phyloP scores from a whole-genome alignment of 2,113 vertebrate genomes.

The Chitala chitala region DNA sequence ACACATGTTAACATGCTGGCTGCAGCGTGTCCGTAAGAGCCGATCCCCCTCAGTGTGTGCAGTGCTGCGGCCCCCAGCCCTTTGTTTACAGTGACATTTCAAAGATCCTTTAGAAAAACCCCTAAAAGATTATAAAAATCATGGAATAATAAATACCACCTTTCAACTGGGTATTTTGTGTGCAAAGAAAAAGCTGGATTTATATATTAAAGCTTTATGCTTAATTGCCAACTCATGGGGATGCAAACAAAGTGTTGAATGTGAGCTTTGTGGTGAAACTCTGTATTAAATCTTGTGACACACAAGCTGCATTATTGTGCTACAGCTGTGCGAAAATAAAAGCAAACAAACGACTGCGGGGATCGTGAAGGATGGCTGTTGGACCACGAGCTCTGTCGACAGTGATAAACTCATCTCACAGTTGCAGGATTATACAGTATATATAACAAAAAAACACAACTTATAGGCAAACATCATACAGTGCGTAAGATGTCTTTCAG shows the following conservation, averaged over 20 bases:
- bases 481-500: not conserved
- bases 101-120: constrained; percentile 13
- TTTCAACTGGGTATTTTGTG: constrained; percentile 26
- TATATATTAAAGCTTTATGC: constrained; percentile 30
- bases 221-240: constrained; percentile 32
- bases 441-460: constrained; percentile 34
- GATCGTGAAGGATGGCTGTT: constrained; percentile 39
- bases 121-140: constrained; percentile 26
- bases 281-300: constrained; percentile 21
- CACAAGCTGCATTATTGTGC: constrained; percentile 22
- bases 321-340: constrained; percentile 25
- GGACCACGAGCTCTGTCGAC: constrained; percentile 50
- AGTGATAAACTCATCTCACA: constrained; percentile 32
- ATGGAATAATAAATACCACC: constrained; percentile 24
- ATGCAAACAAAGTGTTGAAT: constrained; percentile 15
- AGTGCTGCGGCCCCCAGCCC: constrained; percentile 2
- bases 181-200: constrained; percentile 20
- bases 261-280: constrained; percentile 18
- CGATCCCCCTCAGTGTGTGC: constrained; percentile 3
- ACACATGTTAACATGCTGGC: not conserved
- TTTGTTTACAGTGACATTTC: constrained; percentile 18
- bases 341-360: constrained; percentile 45
- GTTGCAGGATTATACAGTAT: constrained; percentile 12
- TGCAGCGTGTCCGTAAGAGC: not conserved
- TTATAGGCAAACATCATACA: constrained; percentile 37